Base-by-base conservation (phyloP, 2,888 invertebrate species). In the Neoascia interrupta region DNA sequence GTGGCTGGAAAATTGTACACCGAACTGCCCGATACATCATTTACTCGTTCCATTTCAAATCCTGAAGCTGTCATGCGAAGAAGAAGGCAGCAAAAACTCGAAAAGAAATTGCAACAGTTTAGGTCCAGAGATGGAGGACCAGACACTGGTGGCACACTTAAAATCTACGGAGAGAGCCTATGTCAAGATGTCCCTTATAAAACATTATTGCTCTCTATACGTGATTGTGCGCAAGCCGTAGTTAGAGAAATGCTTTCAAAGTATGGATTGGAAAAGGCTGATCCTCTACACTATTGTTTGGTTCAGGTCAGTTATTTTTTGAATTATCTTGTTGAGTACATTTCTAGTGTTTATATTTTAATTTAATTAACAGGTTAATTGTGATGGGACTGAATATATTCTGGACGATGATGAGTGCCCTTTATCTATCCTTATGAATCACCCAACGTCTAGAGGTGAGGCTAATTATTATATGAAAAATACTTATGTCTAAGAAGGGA, bases 41-140 rank as follows among this genome's bases (percentile, higher is more conserved):
- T 99, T 90, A 99, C 99, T 49, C 92, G 99, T 85, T 98, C 98
- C 84, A 99, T 99, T 87, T 99, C 98, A 81, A 99, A 99, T 91
- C 99, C 99, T 2, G 99, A 99, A 91, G 98, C 98, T 75, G 99
- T 99, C 84, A 99, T 99, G 99, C 92, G 98, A 81, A 93, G 98
- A 53, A 91, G 98, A 60, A 91, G 99, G 18, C 98, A 99, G 86
- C 97, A 98, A 89, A 98, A 98, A 88, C 91, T 99, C 60, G 99
- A 99, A 88, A 93, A 96, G 86, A 98, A 98, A 89, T 90, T 99
- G 85, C 97, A 98, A 87, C 97, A 98, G 89, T 98, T 98, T 90
- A 93, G 97, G 75, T 96, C 96, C 61, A 95, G 96, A 88, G 97
- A 98, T 85, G 98, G 98, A 41, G 97, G 97, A 1, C 97, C 97